Conservation (phyloP, 2,888 invertebrate species). For the Parnassius apollo region DNA sequence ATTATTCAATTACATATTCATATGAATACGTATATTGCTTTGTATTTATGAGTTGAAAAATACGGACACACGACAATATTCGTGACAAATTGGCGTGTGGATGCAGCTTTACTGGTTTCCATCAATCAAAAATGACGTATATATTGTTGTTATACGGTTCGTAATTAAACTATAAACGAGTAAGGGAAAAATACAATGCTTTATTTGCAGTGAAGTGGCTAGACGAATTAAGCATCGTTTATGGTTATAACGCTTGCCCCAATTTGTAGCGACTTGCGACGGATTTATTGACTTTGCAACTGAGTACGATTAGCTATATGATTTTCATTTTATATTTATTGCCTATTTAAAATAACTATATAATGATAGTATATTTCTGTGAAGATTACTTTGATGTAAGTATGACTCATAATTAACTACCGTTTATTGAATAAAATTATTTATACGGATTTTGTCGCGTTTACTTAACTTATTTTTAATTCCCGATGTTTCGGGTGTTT, state of each 20-base stretch:
- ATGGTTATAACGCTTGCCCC: conserved; percentile 31
- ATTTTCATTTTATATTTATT: not conserved
- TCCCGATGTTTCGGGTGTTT: too few relatives aligned
- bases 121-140: conserved; percentile 33
- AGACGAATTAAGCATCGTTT: conserved; percentile 31
- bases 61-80: conserved; percentile 66
- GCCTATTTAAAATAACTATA: not conserved
- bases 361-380: not conserved
- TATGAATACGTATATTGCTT: conserved; percentile 26
- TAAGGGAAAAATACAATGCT: conserved; percentile 36
- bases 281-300: conserved; percentile 33
- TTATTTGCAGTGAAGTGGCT: conserved; percentile 30
- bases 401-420: too few relatives aligned
- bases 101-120: conserved; percentile 35
- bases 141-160: conserved; percentile 37
- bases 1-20: conserved; percentile 26
- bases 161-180: conserved; percentile 32
- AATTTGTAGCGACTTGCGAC: conserved; percentile 24
- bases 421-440: too few relatives aligned
- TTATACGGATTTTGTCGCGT: too few relatives aligned
- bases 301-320: conserved; percentile 21
- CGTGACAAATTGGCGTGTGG: conserved; percentile 65
- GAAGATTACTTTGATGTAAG: too few relatives aligned
- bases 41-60: conserved; percentile 43
- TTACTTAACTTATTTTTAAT: too few relatives aligned